These are phyloP conservation scores for Burhinus bistriatus DNA, from an alignment of 2,113 vertebrate genomes.

Conservation along the genomic window DNA sequence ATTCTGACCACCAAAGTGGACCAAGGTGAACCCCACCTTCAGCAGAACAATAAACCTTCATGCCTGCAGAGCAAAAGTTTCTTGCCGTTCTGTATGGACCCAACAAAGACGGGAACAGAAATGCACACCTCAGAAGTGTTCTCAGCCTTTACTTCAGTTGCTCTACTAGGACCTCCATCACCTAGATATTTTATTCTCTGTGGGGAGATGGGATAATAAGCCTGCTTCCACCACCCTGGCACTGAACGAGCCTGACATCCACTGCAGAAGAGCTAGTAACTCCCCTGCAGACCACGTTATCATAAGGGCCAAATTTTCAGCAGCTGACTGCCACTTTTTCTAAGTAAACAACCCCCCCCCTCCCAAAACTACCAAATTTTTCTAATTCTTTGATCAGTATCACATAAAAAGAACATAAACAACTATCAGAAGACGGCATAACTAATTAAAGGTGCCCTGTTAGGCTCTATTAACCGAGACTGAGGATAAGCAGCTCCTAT, in stretches of 20 bases:
- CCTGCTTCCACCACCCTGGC: not conserved
- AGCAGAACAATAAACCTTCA: not conserved
- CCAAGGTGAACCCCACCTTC: not conserved
- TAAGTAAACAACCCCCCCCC: not conserved
- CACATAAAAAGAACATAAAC: not conserved
- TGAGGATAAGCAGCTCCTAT: not conserved
- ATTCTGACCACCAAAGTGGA: not conserved
- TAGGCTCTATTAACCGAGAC: not conserved
- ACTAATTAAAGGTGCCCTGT: not conserved
- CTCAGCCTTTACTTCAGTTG: not conserved
- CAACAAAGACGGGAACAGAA: not conserved
- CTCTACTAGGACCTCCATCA: not conserved
- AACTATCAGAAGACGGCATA: not conserved
- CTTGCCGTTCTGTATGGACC: rapidly evolving
- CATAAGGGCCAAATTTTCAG: not conserved
- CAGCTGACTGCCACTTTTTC: not conserved
- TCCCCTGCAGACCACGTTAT: not conserved
- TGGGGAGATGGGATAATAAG: not conserved
- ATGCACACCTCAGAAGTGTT: not conserved
- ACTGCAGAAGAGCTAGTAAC: rapidly evolving
- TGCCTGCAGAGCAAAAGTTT: not conserved
- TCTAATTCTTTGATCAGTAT: not conserved
- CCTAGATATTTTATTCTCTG: not conserved
- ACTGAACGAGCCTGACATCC: not conserved
- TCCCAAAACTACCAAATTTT: not conserved